Evolutionary conservation across 2,113 vertebrate genomes (phyloP), one percentile per base, ranked within the genome.

Genomic region (Cochlearius cochlearius): DNA sequence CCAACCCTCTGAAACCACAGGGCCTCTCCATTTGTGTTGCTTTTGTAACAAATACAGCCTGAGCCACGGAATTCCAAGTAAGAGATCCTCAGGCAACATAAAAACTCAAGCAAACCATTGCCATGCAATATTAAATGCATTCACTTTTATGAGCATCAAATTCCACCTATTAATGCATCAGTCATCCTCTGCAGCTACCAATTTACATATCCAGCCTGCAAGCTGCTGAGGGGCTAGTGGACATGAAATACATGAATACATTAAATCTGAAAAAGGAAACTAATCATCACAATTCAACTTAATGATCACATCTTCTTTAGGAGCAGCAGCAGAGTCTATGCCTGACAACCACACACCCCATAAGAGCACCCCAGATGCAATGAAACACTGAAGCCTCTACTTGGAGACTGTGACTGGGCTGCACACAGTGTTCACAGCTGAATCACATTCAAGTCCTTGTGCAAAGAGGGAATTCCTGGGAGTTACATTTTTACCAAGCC

Each of bases 201-300:
- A 88, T 95, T 96, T 92, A 86, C 96, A 97, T 87, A 82, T 15
- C 52, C 92, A 89, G 96, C 82, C 82, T 92, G 79, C 10, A 67
- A 96, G 89, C 94, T 93, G 92, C 78, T 8, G 16, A 71, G 84
- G 68, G 66, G 94, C 86, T 89, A 86, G 53, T 9, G 89, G 92
- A 60, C 66, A 93, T 22, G 2, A 91, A 94, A 84, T 36, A 80
- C 53, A 75, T 30, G 74, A 96, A 94, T 86, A 82, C 23, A 91
- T 96, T 89, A 92, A 75, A 78, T 74, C 67, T 63, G 85, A 50
- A 69, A 92, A 93, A 74, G 68, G n/a, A 92, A 95, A 90, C 66
- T 27, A 75, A 55, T 3, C 69, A 59, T 45, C 23, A 0, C 89
- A 83, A 78, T 29, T 88, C 67, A n/a, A 56, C 47, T 63, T 90